Base-by-base conservation (phyloP, 92 coral and sea anemone species). In the Epizoanthus illoricatus region DNA sequence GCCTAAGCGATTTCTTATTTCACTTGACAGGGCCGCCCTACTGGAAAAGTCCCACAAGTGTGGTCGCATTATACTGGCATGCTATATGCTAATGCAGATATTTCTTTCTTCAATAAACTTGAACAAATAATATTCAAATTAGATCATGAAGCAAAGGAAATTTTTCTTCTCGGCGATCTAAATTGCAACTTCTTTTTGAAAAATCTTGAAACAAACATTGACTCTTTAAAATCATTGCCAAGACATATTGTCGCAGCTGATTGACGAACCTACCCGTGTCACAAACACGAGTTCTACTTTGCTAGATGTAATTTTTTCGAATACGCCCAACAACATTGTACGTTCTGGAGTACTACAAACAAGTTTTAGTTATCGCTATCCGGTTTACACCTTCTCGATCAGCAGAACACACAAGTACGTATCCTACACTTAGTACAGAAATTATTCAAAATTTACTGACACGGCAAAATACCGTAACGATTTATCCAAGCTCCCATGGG, bases 41-140 rank as follows among this genome's bases (percentile, higher is more conserved):
- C n/a, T n/a, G n/a, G n/a, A n/a, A n/a, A n/a, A n/a, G n/a, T n/a
- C n/a, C n/a, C n/a, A n/a, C n/a, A n/a, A n/a, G n/a, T n/a, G n/a
- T n/a, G n/a, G n/a, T n/a, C n/a, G n/a, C n/a, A 52, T 43, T 73
- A 41, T 74, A 24, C 40, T 59, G 58, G 63, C 80, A 45, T 74
- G 80, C 62, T 74, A 74, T 74, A 24, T 65, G 63, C 80, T 74
- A 74, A 74, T 49, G 55, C 76, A 71, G 56, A 42, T 42, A 71
- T 23, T 71, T 42, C 55, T 42, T 42, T 42, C 76, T 71, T 71
- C 76, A 36, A 71, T 52, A 71, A 71, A 71, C 59, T 71, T 71
- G 76, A 71, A 52, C 55, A 71, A 71, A 42, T 71, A 42, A 42
- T 71, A 71, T 42, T 42, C 55, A 71, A 33, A 71, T 42, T 40